A percentile compares a stretch with the other conserved stretches of the same genome.
Conservation (phyloP, 2,888 invertebrate species). For the Coenonympha arcania region DNA sequence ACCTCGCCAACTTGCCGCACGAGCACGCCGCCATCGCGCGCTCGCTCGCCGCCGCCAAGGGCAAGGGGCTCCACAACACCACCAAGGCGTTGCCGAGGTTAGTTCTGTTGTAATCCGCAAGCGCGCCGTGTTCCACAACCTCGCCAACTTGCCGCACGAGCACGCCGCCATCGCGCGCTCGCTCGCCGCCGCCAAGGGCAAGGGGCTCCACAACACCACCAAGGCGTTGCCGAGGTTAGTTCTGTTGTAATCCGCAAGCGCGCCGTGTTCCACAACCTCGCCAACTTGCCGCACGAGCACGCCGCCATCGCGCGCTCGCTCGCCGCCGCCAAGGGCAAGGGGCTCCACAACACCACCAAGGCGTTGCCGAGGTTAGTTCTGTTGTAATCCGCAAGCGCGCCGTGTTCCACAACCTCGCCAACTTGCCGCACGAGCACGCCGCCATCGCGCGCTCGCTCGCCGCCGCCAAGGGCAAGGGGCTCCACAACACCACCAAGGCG, state of each 20-base stretch:
- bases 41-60: constrained; percentile 66
- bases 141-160: constrained; percentile 98
- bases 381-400: constrained; percentile 87
- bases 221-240: constrained; percentile 37
- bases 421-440: constrained; percentile 93
- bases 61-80: constrained; percentile 34
- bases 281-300: constrained; percentile 97
- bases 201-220: constrained; percentile 33
- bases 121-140: constrained; percentile 96
- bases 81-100: constrained; percentile 38
- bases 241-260: constrained; percentile 82
- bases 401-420: constrained; percentile 98
- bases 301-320: constrained; percentile 88
- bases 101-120: constrained; percentile 78
- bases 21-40: constrained; percentile 92
- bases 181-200: constrained; percentile 49
- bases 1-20: constrained; percentile 95
- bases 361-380: constrained; percentile 36
- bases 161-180: constrained; percentile 90
- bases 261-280: constrained; percentile 97
- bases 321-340: constrained; percentile 36
- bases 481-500: constrained; percentile 31
- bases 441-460: constrained; percentile 86
- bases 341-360: constrained; percentile 33
- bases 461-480: constrained; percentile 35